Conservation (phyloP, 2,113 vertebrate species). For the Apaloderma vittatum region DNA sequence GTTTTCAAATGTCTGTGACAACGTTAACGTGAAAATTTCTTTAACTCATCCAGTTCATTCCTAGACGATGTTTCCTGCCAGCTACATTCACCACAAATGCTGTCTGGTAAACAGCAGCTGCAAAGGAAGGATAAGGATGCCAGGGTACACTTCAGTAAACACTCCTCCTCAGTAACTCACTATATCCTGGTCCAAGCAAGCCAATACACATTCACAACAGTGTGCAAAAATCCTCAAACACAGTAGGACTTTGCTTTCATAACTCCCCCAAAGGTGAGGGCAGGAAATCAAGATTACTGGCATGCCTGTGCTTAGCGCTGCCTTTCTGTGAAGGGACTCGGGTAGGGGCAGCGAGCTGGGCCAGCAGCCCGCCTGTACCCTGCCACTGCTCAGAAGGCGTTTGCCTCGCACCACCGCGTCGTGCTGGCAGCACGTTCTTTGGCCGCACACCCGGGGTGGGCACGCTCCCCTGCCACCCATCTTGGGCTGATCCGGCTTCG, state of each 20-base stretch:
- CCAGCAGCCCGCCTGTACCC: fast-evolving
- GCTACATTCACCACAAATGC: constrained; percentile 76
- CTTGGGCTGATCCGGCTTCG: not conserved
- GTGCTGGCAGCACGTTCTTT: fast-evolving
- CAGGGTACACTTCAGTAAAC: constrained; percentile 74
- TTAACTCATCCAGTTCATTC: constrained; percentile 65
- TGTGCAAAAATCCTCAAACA: not conserved
- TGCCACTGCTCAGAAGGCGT: fast-evolving
- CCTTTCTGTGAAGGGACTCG: not conserved
- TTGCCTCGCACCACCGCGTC: fast-evolving
- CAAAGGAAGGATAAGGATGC: constrained; percentile 81
- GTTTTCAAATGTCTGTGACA: constrained; percentile 50
- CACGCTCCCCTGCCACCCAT: not conserved
- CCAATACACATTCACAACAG: not conserved
- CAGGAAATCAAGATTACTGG: not conserved
- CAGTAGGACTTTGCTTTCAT: not conserved
- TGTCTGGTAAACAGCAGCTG: constrained; percentile 85
- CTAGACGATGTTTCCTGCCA: constrained; percentile 60
- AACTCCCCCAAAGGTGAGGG: not conserved
- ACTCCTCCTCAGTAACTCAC: constrained; percentile 15
- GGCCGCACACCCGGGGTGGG: fast-evolving
- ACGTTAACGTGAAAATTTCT: constrained; percentile 61
- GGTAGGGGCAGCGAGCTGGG: fast-evolving
- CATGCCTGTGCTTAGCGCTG: not conserved
- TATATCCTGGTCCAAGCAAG: constrained; percentile 31